Evolutionary conservation across 2,113 vertebrate genomes (phyloP), one percentile per base, ranked within the genome.

Genomic region (Octodon degus): DNA sequence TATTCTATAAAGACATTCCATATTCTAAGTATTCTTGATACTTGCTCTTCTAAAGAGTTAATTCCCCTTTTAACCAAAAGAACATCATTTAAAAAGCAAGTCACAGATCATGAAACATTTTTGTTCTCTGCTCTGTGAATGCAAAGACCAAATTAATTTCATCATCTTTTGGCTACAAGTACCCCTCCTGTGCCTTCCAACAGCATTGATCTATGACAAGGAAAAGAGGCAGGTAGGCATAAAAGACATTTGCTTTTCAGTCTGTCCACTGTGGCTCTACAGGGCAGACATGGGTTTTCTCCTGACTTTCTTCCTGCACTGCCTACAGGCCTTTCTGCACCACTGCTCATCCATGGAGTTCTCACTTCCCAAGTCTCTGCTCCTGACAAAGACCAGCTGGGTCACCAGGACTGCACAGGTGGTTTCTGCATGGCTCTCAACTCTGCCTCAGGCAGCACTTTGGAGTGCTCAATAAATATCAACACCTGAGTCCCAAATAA

Each of bases 111-210:
- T 13, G 27, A 93, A 84, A 25, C 43, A 53, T 95, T 95, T 83
- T 90, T 79, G 80, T 96, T 91, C 86, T 67, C 72, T 43, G 84
- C 94, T 95, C 96, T 96, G 76, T 88, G 92, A 97, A 90, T 22
- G 58, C 34, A 58, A 83, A 60, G 12, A 79, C 19, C 32, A 50
- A 82, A 97, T 95, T 96, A 87, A 86, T 91, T 90, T 83, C 0
- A 0, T 89, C 94, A 93, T 68, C 30, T 86, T 94, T 65, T 90
- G 89, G 81, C 76, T 74, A 19, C 40, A 60, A n/a, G 43, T 22
- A 24, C 53, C 32, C n/a, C 58, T 89, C 65, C 82, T 89, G 60
- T 4, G 6, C 43, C 60, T 92, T 94, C 90, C 67, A 77, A 43
- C 7, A 58, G 60, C 55, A 47, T 30, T 88, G 34, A 72, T 82